Percentiles rank a stretch among this genome's conserved stretches.
Evolutionary conservation across 2,888 invertebrate genomes (phyloP).

Genomic region (Agriopis marginaria): DNA sequence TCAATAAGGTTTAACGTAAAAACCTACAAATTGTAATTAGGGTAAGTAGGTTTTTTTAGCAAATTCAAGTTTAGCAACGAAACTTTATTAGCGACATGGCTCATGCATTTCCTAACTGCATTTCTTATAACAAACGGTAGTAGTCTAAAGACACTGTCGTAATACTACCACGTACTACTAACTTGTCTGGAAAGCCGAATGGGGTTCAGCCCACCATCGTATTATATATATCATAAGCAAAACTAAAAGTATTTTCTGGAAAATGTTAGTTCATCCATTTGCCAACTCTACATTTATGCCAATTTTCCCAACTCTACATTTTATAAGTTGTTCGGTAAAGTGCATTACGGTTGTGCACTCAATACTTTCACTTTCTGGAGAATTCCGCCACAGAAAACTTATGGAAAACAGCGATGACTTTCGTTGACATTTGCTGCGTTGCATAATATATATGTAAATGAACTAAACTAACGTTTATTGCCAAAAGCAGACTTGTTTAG

Average conservation of each 20-base stretch:
- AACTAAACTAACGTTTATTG: conserved; percentile 18
- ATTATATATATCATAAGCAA: too few relatives aligned
- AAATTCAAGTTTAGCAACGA: background rate
- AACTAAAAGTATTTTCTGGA: background rate
- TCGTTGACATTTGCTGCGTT: conserved; percentile 37
- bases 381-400: conserved; percentile 31
- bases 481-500: background rate
- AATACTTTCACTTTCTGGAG: conserved; percentile 53
- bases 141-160: background rate
- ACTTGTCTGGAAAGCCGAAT: background rate
- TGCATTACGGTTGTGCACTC: conserved; percentile 36
- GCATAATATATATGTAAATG: conserved; percentile 31
- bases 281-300: background rate
- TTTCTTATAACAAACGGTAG: background rate
- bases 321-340: conserved; percentile 2
- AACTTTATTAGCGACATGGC: too few relatives aligned
- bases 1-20: too few relatives aligned
- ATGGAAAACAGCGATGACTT: conserved; percentile 39
- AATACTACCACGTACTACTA: background rate
- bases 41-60: too few relatives aligned
- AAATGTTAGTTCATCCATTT: background rate
- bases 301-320: background rate
- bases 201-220: too few relatives aligned
- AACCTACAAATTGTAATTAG: too few relatives aligned
- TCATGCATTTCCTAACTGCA: too few relatives aligned